These are phyloP conservation scores for Campylorhamphus procurvoides DNA, from an alignment of 2,113 vertebrate genomes.

Conservation along the genomic window DNA sequence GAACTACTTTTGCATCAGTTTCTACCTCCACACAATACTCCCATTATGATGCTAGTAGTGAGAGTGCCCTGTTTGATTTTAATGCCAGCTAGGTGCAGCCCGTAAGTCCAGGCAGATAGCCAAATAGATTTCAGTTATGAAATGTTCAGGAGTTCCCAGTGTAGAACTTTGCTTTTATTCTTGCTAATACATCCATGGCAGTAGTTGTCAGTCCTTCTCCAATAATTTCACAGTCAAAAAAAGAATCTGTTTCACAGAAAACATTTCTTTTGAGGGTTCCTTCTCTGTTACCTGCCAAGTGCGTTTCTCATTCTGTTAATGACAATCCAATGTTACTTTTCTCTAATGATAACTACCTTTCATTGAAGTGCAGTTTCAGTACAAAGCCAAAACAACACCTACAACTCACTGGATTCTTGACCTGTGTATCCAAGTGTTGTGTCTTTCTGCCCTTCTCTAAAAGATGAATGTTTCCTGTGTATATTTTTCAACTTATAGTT, in stretches of 20 bases:
- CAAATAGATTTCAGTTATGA: constrained; percentile 36
- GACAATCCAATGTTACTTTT: neutral
- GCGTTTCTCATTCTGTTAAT: neutral
- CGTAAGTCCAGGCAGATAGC: constrained; percentile 37
- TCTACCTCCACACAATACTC: neutral
- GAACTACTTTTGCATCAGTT: neutral
- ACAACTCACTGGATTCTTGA: neutral
- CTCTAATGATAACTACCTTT: neutral
- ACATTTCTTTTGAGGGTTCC: neutral
- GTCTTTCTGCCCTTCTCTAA: neutral
- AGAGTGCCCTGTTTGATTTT: constrained; percentile 30
- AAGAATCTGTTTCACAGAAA: neutral
- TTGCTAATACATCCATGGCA: neutral
- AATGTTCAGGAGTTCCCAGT: constrained; percentile 9
- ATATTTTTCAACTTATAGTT: neutral
- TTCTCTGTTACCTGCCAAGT: neutral
- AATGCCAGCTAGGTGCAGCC: constrained; percentile 19
- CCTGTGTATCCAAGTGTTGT: neutral
- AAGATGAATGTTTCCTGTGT: neutral
- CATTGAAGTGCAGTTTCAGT: neutral
- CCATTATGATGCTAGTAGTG: neutral
- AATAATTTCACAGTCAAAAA: neutral
- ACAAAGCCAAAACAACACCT: neutral
- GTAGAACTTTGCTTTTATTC: neutral
- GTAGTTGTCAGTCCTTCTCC: neutral